Conservation (phyloP, 2,888 invertebrate genomes). For the Phaonia tiefii region DNA sequence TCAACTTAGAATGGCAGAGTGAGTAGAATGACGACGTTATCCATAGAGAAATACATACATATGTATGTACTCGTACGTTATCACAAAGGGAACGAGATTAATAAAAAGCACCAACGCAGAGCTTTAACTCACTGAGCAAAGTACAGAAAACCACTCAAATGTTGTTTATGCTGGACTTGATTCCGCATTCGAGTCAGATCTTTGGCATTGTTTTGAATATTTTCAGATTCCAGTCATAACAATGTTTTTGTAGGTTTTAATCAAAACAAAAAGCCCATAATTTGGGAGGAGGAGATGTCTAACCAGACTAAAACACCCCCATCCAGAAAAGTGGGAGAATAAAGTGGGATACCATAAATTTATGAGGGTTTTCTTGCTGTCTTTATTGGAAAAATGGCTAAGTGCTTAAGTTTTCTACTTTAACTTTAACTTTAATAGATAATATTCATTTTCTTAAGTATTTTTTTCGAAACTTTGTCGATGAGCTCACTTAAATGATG, state of each 20-base stretch:
- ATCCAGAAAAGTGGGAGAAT: neutral
- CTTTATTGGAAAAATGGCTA: conserved; percentile 14
- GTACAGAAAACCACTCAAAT: conserved; percentile 3
- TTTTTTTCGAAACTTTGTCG: neutral
- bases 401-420: neutral
- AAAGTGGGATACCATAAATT: conserved; percentile 25
- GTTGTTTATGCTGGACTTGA: conserved; percentile 9
- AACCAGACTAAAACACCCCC: neutral
- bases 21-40: neutral
- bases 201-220: conserved; percentile 18
- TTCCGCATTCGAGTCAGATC: neutral
- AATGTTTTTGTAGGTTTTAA: conserved; percentile 39
- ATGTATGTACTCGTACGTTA: too few species aligned
- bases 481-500: conserved; percentile 46
- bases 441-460: neutral
- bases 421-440: neutral
- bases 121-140: conserved; percentile 3
- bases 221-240: conserved; percentile 53
- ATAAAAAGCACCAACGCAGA: neutral
- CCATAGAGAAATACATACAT: too few species aligned
- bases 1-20: conserved; percentile 22
- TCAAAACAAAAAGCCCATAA: conserved; percentile 28
- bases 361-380: neutral
- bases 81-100: conserved; percentile 16
- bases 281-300: neutral